Conservation (phyloP, 2,797 vertebrate species). For the Sebastiscus tertius region DNA sequence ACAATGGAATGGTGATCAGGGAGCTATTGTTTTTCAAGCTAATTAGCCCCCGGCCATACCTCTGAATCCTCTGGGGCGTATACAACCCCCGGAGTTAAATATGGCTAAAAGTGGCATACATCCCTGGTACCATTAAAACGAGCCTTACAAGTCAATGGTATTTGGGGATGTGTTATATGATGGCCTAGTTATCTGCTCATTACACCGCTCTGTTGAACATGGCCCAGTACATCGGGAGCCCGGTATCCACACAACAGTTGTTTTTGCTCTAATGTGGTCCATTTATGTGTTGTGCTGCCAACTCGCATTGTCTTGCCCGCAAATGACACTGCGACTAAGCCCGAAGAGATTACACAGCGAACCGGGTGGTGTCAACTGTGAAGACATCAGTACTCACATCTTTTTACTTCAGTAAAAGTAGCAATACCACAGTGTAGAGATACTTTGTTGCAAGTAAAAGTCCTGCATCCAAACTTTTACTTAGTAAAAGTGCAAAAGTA, state of each 20-base stretch:
- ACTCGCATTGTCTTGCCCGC: slow-evolving; percentile 48
- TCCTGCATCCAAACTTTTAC: too few relatives aligned
- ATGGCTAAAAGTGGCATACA: slow-evolving; percentile 81
- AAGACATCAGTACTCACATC: too few relatives aligned
- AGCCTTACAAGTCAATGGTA: slow-evolving; percentile 87
- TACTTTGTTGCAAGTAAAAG: too few relatives aligned
- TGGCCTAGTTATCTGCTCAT: slow-evolving; percentile 76
- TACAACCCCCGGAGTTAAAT: slow-evolving; percentile 69
- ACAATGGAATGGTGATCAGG: slow-evolving; percentile 85
- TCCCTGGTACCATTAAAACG: slow-evolving; percentile 76
- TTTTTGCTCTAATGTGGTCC: slow-evolving; percentile 71
- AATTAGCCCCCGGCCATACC: slow-evolving; percentile 81
- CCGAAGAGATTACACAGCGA: slow-evolving; percentile 30
- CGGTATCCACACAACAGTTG: slow-evolving; percentile 69
- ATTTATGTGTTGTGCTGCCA: slow-evolving; percentile 71
- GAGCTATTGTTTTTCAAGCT: slow-evolving; percentile 89
- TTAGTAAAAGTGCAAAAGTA: too few relatives aligned
- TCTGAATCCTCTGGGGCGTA: slow-evolving; percentile 73
- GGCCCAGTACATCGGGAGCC: slow-evolving; percentile 49
- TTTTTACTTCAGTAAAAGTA: too few relatives aligned
- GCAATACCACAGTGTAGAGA: too few relatives aligned
- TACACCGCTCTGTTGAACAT: slow-evolving; percentile 64
- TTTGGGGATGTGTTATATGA: slow-evolving; percentile 74
- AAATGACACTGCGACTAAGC: slow-evolving; percentile 41
- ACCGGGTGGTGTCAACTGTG: slow-evolving; percentile 9